These are phyloP conservation scores for Phalloptychus januarius DNA, from an alignment of 2,797 vertebrate species.

Conservation along the genomic window DNA sequence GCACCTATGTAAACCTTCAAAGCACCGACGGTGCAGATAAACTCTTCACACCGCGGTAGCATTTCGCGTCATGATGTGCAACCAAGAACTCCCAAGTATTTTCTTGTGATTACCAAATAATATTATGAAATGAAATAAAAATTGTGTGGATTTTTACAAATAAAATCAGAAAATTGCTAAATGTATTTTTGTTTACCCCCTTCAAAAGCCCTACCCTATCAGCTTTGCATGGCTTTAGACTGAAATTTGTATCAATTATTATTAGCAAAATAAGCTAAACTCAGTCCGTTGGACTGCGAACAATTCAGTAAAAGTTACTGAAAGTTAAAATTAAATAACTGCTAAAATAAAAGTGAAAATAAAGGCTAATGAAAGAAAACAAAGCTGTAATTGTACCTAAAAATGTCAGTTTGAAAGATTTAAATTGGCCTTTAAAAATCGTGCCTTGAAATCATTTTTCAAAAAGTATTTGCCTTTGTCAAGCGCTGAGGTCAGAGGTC, in stretches of 20 bases:
- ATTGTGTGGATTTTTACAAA: neutral
- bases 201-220: too few relatives aligned
- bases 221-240: neutral
- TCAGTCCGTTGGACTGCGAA: neutral
- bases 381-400: too few relatives aligned
- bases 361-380: too few relatives aligned
- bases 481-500: too few relatives aligned
- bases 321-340: too few relatives aligned
- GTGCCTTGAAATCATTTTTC: too few relatives aligned
- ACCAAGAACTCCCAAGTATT: neutral
- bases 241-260: neutral
- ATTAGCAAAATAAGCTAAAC: neutral
- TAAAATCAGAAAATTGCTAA: too few relatives aligned
- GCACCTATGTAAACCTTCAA: neutral
- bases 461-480: too few relatives aligned
- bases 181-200: neutral
- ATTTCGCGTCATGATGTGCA: neutral
- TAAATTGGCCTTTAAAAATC: too few relatives aligned
- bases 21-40: neutral
- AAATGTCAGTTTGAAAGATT: too few relatives aligned
- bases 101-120: neutral
- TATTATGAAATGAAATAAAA: neutral
- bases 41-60: neutral
- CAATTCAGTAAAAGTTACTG: neutral
- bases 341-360: too few relatives aligned